These are phyloP conservation scores for Epinephelus cyanopodus DNA, from an alignment of 2,113 vertebrate species.

Conservation along the genomic window DNA sequence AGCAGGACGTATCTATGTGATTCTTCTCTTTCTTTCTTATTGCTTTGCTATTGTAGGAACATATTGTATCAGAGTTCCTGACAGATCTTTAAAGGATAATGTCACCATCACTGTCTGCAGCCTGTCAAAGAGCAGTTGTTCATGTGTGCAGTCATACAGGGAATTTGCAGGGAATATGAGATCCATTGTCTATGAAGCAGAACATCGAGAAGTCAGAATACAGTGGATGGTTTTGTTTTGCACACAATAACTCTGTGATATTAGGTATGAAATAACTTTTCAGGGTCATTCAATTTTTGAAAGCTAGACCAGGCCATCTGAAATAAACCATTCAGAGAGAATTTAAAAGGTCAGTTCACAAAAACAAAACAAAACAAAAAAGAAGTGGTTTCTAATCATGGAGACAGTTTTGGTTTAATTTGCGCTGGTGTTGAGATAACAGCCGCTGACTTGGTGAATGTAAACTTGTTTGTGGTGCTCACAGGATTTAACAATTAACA, in stretches of 20 bases:
- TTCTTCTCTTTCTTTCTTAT: background rate
- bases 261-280: constrained; percentile 2
- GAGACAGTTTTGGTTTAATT: background rate
- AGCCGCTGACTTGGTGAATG: background rate
- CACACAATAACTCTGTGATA: background rate
- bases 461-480: background rate
- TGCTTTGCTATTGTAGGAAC: constrained; percentile 24
- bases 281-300: background rate
- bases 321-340: background rate
- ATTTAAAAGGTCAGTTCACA: background rate
- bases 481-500: background rate
- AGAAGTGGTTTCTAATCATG: background rate
- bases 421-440: background rate
- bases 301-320: background rate
- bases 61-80: constrained; percentile 2
- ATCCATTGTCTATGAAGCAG: background rate
- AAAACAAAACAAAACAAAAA: background rate
- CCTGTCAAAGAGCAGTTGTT: background rate
- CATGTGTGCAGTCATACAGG: background rate
- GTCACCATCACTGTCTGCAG: background rate
- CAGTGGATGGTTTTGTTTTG: background rate
- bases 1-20: constrained; percentile 30
- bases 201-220: constrained; percentile 13
- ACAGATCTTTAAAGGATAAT: background rate
- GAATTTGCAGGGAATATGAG: background rate